Evolutionary conservation across 2,113 vertebrate species (phyloP), one percentile per base, ranked within the genome.

Genomic region (Aspiorhynchus laticeps): DNA sequence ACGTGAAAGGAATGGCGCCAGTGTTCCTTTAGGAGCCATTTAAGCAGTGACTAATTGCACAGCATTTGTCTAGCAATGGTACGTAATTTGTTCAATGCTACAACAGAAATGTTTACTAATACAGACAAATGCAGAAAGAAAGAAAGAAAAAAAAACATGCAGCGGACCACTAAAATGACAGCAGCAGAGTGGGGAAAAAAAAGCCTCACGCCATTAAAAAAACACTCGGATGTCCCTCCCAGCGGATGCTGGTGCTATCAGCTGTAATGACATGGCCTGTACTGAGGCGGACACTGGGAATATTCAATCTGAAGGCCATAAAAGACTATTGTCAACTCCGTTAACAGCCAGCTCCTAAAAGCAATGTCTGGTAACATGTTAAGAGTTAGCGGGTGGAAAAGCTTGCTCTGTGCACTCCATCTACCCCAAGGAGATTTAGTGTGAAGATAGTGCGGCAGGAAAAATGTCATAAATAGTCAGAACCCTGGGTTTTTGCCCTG

Each of bases 351-450:
- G 91, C 90, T 91, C 90, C 93, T 95, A 94, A 95, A 95, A 95
- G 94, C 94, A 94, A 94, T 94, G 93, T 94, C 92, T 94, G 92
- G 92, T 94, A 94, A 93, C 94, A 93, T 91, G 93, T 92, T 92
- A 88, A 86, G 89, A 93, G 91, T 92, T 92, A 93, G 94, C 87
- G 88, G 88, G 88, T 91, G 89, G 91, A 93, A 94, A 91, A 90
- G 89, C 90, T 92, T 91, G 91, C 91, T 91, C 88, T 77, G 89
- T 90, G 91, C 92, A 90, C 93, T 94, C 91, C 90, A 89, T 92
- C 92, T 90, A 92, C 93, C 93, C 93, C 89, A 90, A 93, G 92
- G 91, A 95, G 93, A 94, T 93, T 89, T 91, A 93, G 93, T 94
- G 93, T 93, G 92, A 95, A 93, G 94, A 94, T 95, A 94, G 95